phyloP scores from a whole-genome alignment of 2,113 vertebrate species.

The Forbesichthys agassizii region DNA sequence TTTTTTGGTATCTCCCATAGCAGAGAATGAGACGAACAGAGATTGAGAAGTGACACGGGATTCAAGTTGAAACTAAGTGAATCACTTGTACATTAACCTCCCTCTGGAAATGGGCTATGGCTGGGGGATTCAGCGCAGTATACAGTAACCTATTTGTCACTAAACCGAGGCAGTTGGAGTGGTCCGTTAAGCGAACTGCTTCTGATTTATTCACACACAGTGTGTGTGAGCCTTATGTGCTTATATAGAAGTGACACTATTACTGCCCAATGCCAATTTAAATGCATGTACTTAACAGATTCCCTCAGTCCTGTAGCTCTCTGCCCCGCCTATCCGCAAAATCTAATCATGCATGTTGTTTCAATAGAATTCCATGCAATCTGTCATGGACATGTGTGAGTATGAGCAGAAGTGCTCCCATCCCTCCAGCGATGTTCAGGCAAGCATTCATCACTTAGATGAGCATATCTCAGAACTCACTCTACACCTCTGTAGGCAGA shows the following conservation, averaged over 20 bases:
- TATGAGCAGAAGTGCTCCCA: slow-evolving; percentile 8
- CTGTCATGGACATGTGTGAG: slow-evolving; percentile 33
- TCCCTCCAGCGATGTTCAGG: slow-evolving; percentile 41
- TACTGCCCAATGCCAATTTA: not conserved
- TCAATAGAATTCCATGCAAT: slow-evolving; percentile 49
- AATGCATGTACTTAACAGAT: slow-evolving; percentile 4
- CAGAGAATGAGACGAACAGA: slow-evolving; percentile 26
- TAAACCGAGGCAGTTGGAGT: slow-evolving; percentile 20
- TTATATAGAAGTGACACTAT: not conserved
- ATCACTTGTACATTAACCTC: slow-evolving; percentile 25
- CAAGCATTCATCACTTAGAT: slow-evolving; percentile 41
- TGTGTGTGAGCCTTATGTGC: slow-evolving; percentile 11
- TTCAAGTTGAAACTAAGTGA: slow-evolving; percentile 14
- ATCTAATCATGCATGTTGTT: slow-evolving; percentile 53
- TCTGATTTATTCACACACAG: not conserved
- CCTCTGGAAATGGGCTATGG: slow-evolving; percentile 18
- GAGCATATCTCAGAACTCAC: slow-evolving; percentile 27
- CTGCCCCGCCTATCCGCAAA: slow-evolving; percentile 24
- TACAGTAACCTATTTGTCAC: not conserved
- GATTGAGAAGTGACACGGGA: slow-evolving; percentile 27
- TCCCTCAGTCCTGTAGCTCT: not conserved
- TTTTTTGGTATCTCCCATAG: slow-evolving; percentile 18
- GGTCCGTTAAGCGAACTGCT: slow-evolving; percentile 24
- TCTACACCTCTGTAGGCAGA: not conserved
- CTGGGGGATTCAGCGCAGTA: slow-evolving; percentile 10